Evolutionary conservation across 2,113 vertebrate species (phyloP).

Genomic region (Dromiciops gliroides): DNA sequence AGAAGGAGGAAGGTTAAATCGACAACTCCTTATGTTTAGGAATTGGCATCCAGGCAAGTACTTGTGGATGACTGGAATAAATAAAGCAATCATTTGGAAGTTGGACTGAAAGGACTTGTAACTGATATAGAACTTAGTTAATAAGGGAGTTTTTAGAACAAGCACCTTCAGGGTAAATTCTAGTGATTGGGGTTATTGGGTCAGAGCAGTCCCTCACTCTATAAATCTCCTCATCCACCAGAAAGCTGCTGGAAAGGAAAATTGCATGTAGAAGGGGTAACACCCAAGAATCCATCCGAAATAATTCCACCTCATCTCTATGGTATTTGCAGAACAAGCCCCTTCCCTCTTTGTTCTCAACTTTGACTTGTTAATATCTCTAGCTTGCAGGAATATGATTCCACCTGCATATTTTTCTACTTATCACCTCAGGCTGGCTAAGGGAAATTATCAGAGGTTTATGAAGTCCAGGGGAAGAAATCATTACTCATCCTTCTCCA

Average conservation of each 20-base stretch:
- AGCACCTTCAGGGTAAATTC: not conserved
- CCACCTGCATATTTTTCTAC: not conserved
- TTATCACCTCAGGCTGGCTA: not conserved
- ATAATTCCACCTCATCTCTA: not conserved
- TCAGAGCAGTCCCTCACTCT: not conserved
- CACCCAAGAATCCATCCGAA: not conserved
- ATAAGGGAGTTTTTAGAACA: not conserved
- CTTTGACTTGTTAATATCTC: not conserved
- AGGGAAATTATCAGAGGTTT: not conserved
- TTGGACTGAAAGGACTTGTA: rapidly evolving
- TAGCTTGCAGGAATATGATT: not conserved
- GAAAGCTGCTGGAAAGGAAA: not conserved
- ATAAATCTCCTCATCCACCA: not conserved
- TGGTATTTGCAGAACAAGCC: not conserved
- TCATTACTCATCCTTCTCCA: not conserved
- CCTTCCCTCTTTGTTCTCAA: not conserved
- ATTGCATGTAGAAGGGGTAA: not conserved
- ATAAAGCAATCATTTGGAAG: not conserved
- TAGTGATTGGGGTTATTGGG: not conserved
- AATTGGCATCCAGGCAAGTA: rapidly evolving
- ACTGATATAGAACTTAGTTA: not conserved
- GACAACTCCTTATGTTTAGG: not conserved
- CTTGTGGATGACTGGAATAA: rapidly evolving
- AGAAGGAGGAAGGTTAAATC: not conserved
- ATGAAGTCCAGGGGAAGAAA: not conserved